Evolutionary conservation across 1,140 invertebrate species (phyloP).

Genomic region (Tachypleus tridentatus): DNA sequence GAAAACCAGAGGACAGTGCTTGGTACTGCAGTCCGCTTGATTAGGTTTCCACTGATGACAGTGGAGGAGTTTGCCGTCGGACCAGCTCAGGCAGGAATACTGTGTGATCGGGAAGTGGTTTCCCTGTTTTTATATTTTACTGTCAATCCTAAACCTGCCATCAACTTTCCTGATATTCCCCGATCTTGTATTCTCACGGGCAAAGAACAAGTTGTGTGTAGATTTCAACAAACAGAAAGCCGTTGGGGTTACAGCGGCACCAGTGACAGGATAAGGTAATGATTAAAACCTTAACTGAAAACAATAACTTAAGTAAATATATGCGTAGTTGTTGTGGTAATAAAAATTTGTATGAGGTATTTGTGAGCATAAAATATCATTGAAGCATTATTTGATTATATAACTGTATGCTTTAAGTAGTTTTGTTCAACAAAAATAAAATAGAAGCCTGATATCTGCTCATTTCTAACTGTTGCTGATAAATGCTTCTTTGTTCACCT

Average conservation of each 20-base stretch:
- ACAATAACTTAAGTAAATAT: too few species aligned
- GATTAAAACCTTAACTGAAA: background rate
- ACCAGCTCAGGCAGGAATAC: constrained; percentile 58
- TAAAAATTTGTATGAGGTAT: too few species aligned
- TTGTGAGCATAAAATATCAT: too few species aligned
- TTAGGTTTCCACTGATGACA: constrained; percentile 76
- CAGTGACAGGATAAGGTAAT: constrained; percentile 63
- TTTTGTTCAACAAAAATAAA: too few species aligned
- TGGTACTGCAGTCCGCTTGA: constrained; percentile 51
- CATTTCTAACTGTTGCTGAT: too few species aligned
- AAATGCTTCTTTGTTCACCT: too few species aligned
- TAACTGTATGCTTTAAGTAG: too few species aligned
- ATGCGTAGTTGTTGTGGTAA: too few species aligned
- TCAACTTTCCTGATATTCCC: constrained; percentile 57
- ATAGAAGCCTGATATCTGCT: too few species aligned
- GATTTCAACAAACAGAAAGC: constrained; percentile 67
- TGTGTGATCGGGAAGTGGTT: constrained; percentile 61
- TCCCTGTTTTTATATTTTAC: constrained; percentile 72
- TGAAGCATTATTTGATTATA: too few species aligned
- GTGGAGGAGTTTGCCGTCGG: constrained; percentile 74
- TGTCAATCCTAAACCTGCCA: constrained; percentile 57
- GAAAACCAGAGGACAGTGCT: constrained; percentile 58
- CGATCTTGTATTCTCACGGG: constrained; percentile 63
- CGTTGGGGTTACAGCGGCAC: constrained; percentile 81
- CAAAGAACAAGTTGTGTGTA: constrained; percentile 64